Evolutionary conservation across 2,797 vertebrate species (phyloP), one percentile per base, ranked within the genome.

Genomic region (Limosa lapponica): DNA sequence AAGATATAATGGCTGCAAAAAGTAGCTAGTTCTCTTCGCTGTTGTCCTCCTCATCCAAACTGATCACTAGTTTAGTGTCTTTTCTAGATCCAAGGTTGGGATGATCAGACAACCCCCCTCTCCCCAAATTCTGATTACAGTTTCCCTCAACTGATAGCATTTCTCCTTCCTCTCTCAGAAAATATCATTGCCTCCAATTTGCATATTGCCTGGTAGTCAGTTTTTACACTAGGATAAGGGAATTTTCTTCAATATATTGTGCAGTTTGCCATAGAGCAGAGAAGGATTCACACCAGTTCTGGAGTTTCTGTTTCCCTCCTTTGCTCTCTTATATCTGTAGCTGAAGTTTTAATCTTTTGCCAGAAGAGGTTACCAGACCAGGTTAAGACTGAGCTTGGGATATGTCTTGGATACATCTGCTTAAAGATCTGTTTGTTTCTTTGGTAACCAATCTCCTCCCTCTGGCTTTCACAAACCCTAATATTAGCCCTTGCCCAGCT

Each of bases 391-490:
- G 85, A 95, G 43, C 77, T 84, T 86, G 58, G 46, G 43, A 72
- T 91, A 52, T 65, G 67, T 74, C 79, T 64, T 89, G 67, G 39
- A 72, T 87, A 49, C 83, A 95, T 93, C 86, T 93, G 51, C 91
- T 95, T 95, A 95, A 94, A 78, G 93, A 90, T 65, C 58, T 72
- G 36, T 91, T 95, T 91, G 85, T 95, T 96, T 95, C 95, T 95
- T 87, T 93, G 88, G 91, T 84, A 96, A 95, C 95, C 87, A 96
- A 87, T 95, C 95, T 94, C 72, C 66, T 95, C 44, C 73, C 67
- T 89, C 59, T 95, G 82, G 70, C 93, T 95, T 80, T 95, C 87
- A 90, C 66, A 90, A 93, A 94, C 82, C 69, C 89, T 95, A 73
- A 91, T 93, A 88, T 84, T 96, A 95, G 94, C 89, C 89, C 2